Conservation (phyloP, 2,888 invertebrate genomes). For the Fragum whitleyi region DNA sequence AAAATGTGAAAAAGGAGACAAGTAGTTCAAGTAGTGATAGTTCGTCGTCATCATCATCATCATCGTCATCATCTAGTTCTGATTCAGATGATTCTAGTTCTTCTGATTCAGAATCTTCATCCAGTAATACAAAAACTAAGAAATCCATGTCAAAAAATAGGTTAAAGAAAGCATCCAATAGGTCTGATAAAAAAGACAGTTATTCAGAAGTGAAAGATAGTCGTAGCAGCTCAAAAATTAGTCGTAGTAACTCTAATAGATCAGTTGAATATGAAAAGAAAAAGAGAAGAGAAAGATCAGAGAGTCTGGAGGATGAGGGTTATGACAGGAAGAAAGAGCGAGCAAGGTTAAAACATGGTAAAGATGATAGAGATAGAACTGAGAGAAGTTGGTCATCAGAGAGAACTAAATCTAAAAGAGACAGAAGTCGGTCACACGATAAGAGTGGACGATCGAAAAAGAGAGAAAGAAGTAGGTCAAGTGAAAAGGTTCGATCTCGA, state of each 20-base stretch:
- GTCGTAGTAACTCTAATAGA: constrained; percentile 54
- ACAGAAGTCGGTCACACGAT: not conserved
- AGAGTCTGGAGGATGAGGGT: constrained; percentile 44
- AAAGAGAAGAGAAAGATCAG: constrained; percentile 33
- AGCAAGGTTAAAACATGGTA: constrained; percentile 47
- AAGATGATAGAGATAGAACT: constrained; percentile 48
- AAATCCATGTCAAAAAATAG: constrained; percentile 34
- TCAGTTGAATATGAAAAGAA: constrained; percentile 47
- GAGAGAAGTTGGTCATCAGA: constrained; percentile 48
- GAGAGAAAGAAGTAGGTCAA: constrained; percentile 22
- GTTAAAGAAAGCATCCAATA: constrained; percentile 20
- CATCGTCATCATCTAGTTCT: constrained; percentile 63
- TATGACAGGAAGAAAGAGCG: constrained; percentile 46
- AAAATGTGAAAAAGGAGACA: constrained; percentile 33
- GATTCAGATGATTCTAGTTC: constrained; percentile 56
- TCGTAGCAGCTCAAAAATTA: constrained; percentile 31
- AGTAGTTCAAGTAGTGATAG: constrained; percentile 69
- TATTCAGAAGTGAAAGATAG: constrained; percentile 7
- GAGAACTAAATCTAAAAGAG: constrained; percentile 30
- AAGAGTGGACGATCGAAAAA: constrained; percentile 34
- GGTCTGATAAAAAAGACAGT: constrained; percentile 34
- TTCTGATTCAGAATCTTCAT: constrained; percentile 31
- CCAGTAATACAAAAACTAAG: not conserved
- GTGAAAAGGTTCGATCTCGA: constrained; percentile 43
- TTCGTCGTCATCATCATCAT: constrained; percentile 65